Evolutionary conservation across 92 coral and sea anemone genomes (phyloP).

Genomic region (Nematostella vectensis): DNA sequence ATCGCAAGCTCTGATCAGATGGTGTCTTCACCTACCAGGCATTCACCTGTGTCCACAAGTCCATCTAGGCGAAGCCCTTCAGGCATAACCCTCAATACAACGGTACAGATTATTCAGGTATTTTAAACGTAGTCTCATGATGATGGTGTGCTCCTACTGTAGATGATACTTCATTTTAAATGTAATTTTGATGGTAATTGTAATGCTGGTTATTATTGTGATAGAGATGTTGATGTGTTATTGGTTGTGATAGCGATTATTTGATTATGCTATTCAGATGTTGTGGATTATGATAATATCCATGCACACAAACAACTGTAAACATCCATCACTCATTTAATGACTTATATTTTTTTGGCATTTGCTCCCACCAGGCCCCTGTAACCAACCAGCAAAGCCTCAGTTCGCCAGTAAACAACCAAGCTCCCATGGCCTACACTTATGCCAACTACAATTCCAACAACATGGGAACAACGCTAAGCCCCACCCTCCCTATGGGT

Average conservation of each 20-base stretch:
- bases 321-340: too few species aligned
- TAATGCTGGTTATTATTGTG: too few species aligned
- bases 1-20: conserved; percentile 27
- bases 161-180: too few species aligned
- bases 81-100: conserved; percentile 74
- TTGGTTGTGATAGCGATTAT: too few species aligned
- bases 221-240: too few species aligned
- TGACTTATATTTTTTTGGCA: too few species aligned
- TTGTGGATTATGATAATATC: too few species aligned
- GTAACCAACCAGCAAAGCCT: conserved; percentile 18
- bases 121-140: background rate
- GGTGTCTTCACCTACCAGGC: conserved; percentile 38
- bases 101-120: conserved; percentile 85
- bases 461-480: conserved; percentile 12
- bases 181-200: too few species aligned
- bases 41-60: conserved; percentile 72
- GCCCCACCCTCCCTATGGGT: conserved; percentile 28
- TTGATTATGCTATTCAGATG: too few species aligned
- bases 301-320: too few species aligned
- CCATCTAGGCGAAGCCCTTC: conserved; percentile 69
- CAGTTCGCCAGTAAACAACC: conserved; percentile 13
- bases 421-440: conserved; percentile 11
- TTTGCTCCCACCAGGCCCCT: conserved; percentile 20
- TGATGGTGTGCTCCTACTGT: too few species aligned
- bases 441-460: conserved; percentile 19